A percentile compares a stretch with the other conserved stretches of the same genome.
These are phyloP conservation scores for Ricordea florida DNA, from an alignment of 92 coral and sea anemone species.

Conservation along the genomic window DNA sequence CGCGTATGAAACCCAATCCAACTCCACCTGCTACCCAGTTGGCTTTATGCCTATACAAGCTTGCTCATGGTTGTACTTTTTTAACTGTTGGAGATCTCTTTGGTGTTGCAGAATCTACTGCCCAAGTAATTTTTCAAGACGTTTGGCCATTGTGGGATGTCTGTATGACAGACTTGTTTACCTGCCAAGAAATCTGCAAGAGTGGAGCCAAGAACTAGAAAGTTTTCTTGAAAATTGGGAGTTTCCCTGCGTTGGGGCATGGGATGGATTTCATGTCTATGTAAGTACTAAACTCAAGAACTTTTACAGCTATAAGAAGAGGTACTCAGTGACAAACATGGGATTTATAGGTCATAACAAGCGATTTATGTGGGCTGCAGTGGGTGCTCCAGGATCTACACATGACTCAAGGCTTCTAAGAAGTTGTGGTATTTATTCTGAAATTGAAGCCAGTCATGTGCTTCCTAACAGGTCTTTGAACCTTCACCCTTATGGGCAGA, in stretches of 20 bases:
- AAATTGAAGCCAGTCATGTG: too few species aligned
- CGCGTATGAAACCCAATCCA: conserved; percentile 22
- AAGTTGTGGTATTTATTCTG: too few species aligned
- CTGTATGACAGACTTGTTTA: too few species aligned
- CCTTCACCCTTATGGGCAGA: conserved; percentile 7
- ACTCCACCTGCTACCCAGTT: conserved; percentile 26
- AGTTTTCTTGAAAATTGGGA: too few species aligned
- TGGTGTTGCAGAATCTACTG: too few species aligned
- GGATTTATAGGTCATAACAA: conserved; percentile 29
- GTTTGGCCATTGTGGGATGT: background rate
- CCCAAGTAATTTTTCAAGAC: background rate
- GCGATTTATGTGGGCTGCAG: too few species aligned
- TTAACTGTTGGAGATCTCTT: background rate
- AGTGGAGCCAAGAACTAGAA: conserved; percentile 27
- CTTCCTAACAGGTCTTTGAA: too few species aligned
- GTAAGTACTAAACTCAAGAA: too few species aligned
- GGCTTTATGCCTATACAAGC: conserved; percentile 14
- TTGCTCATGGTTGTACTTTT: background rate
- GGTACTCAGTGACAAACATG: conserved; percentile 50
- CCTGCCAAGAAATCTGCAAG: background rate
- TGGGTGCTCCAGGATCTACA: too few species aligned
- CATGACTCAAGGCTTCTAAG: too few species aligned
- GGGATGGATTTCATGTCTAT: conserved; percentile 54
- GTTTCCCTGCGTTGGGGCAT: conserved; percentile 53
- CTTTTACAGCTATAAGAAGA: conserved; percentile 32